Base-by-base conservation (phyloP, 1,140 invertebrate species). In the Cotesia chilonis region DNA sequence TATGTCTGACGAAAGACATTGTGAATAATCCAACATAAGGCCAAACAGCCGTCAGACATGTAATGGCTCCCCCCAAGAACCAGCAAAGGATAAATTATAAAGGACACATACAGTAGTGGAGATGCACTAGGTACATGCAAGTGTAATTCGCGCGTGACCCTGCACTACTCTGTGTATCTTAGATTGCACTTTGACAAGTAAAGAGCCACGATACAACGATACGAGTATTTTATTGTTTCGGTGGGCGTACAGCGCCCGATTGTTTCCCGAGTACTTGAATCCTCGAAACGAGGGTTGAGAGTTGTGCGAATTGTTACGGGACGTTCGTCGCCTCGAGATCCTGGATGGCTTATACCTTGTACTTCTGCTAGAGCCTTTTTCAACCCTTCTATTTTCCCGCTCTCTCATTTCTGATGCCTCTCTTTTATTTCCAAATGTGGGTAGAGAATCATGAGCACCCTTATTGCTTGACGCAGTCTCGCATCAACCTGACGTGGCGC, bases 311-410 rank as follows among this genome's bases (percentile, higher is more conserved):
- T 74, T 70, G 72, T 74, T 74, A 67, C 68, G 64, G 41, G 69
- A 64, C 61, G 57, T 66, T 69, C 57, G 51, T 52, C 67, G 72
- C 71, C 67, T 75, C 71, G 69, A 71, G 71, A 71, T 75, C 37
- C 59, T 28, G 28, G 28, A 28, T 28, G 28, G 59, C 55, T 65
- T 61, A 35, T 36, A 51, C 7, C 41, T n/a, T 28, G n/a, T 47
- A 64, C 57, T 28, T 28, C 3, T 28, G 28, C 14, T 10, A n/a
- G 47, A 37, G 61, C 38, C 20, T 38, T 72, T 72, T 67, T 63
- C 71, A 73, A 73, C 69, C 71, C 71, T 73, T 66, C 41, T 60
- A 17, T 17, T n/a, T 28, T 60, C 60, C 47, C 38, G 37, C 59
- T 57, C 35, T 57, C 36, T 36, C 67, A 37, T 14, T 68, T 55